These are phyloP conservation scores for Chionomys nivalis DNA, from an alignment of 2,113 vertebrate species.

Conservation along the genomic window DNA sequence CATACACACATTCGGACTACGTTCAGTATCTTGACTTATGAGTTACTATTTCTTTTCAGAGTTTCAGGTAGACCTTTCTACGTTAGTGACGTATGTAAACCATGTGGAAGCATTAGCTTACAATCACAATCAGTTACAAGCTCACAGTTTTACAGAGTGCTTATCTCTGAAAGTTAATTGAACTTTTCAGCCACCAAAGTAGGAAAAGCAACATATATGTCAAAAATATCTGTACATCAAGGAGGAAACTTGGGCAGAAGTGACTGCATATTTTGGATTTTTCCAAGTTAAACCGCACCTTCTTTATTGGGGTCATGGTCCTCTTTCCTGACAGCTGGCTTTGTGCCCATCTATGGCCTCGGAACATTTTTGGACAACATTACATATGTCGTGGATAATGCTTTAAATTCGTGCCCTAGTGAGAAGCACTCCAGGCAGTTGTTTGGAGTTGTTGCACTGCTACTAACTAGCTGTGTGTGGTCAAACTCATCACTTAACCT, in stretches of 20 bases:
- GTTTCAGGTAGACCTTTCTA: conserved; percentile 30
- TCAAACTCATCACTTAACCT: conserved; percentile 63
- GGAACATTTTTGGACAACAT: conserved; percentile 75
- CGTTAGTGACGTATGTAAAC: background rate
- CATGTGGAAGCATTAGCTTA: conserved; percentile 1
- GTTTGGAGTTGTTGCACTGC: conserved; percentile 19
- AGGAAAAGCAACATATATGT: conserved; percentile 60
- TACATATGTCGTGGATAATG: conserved; percentile 69
- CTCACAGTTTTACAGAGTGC: conserved; percentile 46
- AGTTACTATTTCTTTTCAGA: conserved; percentile 57
- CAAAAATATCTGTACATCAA: conserved; percentile 68
- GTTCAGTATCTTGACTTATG: conserved; percentile 3
- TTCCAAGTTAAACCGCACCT: conserved; percentile 59
- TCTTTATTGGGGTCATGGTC: conserved; percentile 65
- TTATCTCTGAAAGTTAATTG: conserved; percentile 68
- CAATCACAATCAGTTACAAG: conserved; percentile 43
- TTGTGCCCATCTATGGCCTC: conserved; percentile 65
- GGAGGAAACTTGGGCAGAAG: conserved; percentile 67
- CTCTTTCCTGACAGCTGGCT: conserved; percentile 64
- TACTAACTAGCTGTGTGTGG: conserved; percentile 70
- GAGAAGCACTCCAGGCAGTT: conserved; percentile 60
- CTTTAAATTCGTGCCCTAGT: conserved; percentile 63
- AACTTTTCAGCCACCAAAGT: conserved; percentile 58
- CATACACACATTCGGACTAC: background rate
- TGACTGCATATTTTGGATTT: conserved; percentile 69